These are phyloP conservation scores for Athene cunicularia DNA, from an alignment of 2,113 vertebrate species.

Conservation along the genomic window DNA sequence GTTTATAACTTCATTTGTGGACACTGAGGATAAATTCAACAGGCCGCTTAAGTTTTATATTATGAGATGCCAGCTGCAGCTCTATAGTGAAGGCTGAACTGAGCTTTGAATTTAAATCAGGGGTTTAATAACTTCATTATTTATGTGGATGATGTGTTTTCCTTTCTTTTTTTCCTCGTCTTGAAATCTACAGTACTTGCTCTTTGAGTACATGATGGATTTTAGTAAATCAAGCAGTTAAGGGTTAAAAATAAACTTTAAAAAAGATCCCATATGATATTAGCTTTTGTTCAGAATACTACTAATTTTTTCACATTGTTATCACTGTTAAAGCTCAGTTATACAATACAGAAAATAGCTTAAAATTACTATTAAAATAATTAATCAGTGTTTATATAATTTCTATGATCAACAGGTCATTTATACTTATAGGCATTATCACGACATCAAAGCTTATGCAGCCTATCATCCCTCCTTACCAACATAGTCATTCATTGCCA, in stretches of 20 bases:
- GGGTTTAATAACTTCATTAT: neutral
- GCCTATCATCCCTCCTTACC: neutral
- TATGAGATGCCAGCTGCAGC: slow-evolving; percentile 6
- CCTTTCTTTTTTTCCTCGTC: neutral
- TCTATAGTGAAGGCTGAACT: neutral
- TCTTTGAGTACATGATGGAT: neutral
- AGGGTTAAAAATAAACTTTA: neutral
- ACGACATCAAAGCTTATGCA: rapidly evolving
- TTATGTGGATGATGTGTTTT: neutral
- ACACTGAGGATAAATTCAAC: slow-evolving; percentile 12
- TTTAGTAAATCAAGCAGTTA: neutral
- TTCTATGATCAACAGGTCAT: neutral
- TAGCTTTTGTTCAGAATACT: neutral
- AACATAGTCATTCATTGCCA: neutral
- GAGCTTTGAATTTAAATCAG: slow-evolving; percentile 19
- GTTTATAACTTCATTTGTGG: slow-evolving; percentile 21
- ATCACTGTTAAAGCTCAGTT: neutral
- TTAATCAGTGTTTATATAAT: neutral
- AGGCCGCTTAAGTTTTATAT: neutral
- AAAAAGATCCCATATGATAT: neutral
- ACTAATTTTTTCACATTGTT: neutral
- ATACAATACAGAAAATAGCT: neutral
- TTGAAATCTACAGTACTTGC: neutral
- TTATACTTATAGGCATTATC: neutral
- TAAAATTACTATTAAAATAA: neutral